Evolutionary conservation across 1,140 invertebrate species (phyloP).

Genomic region (Trichonephila inaurata): DNA sequence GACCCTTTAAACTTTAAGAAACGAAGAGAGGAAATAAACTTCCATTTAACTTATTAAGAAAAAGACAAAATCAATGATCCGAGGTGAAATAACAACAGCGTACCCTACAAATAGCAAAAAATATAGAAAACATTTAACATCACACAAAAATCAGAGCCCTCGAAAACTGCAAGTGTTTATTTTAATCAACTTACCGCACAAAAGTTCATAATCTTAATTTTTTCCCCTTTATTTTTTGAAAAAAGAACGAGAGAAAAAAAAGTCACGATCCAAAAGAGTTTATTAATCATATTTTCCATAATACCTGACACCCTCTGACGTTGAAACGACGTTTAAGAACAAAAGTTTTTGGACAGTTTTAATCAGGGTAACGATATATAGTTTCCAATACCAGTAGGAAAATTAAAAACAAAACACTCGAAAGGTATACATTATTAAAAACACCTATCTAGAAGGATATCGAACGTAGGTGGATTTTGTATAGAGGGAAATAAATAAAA

Average conservation of each 20-base stretch:
- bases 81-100: too few relatives aligned
- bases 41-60: too few relatives aligned
- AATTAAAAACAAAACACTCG: not conserved
- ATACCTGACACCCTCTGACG: not conserved
- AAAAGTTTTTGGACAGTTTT: slow-evolving; percentile 13
- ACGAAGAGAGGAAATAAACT: too few relatives aligned
- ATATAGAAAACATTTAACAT: too few relatives aligned
- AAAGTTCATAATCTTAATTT: not conserved
- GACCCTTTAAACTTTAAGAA: too few relatives aligned
- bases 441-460: not conserved
- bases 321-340: not conserved
- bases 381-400: not conserved
- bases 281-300: slow-evolving; percentile 3
- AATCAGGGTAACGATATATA: not conserved
- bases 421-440: slow-evolving; percentile 26
- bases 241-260: not conserved
- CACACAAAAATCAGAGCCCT: not conserved
- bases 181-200: not conserved
- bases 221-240: not conserved
- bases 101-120: too few relatives aligned
- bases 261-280: not conserved
- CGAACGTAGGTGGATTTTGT: slow-evolving; percentile 5
- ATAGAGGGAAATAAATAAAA: slow-evolving; percentile 3
- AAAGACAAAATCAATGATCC: too few relatives aligned
- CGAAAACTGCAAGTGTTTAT: not conserved